Evolutionary conservation across 2,797 vertebrate genomes (phyloP).

Genomic region (Halcyon chelicuti): DNA sequence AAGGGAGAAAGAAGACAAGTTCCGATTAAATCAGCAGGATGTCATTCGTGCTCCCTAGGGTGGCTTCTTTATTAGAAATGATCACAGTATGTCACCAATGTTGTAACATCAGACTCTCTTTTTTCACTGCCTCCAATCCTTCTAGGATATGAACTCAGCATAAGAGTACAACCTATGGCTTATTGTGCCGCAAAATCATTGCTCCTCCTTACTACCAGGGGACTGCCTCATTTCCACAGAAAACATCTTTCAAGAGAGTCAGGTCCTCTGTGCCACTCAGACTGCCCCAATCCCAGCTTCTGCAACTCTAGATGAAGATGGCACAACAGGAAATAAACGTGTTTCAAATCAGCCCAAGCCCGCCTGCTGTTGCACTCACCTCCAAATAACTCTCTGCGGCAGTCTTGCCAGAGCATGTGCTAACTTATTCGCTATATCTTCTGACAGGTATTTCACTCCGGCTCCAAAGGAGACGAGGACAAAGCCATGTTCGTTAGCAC

Average conservation of each 20-base stretch:
- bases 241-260: neutral
- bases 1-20: neutral
- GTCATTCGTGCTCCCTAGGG: neutral
- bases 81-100: neutral
- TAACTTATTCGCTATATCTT: conserved; percentile 92
- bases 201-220: neutral
- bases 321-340: rapidly evolving
- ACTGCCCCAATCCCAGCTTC: neutral
- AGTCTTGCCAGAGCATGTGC: conserved; percentile 91
- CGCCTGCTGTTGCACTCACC: conserved; percentile 77
- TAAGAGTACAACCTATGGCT: rapidly evolving
- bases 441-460: conserved; percentile 96
- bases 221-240: neutral
- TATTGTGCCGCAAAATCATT: neutral
- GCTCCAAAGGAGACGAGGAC: conserved; percentile 97
- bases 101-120: neutral
- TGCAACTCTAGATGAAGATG: neutral
- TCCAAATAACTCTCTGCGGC: conserved; percentile 95
- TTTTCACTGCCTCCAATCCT: neutral
- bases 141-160: neutral
- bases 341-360: neutral
- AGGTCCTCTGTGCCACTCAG: neutral
- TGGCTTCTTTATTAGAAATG: neutral
- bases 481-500: conserved; percentile 91
- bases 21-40: neutral